Conservation (phyloP, 2,888 invertebrate species). For the Fragum fragum region DNA sequence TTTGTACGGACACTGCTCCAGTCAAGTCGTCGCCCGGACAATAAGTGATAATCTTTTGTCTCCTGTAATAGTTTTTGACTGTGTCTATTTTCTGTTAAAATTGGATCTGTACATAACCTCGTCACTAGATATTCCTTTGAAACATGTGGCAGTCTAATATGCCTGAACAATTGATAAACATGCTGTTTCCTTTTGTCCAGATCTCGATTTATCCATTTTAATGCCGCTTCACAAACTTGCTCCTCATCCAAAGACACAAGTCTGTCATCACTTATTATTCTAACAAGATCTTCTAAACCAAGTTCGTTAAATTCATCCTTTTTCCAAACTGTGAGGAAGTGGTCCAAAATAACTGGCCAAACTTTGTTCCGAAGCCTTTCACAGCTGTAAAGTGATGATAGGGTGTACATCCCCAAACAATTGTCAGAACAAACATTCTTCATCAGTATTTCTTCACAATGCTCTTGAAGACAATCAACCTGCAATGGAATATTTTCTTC, state of each 20-base stretch:
- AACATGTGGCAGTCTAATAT: constrained; percentile 67
- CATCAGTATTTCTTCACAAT: constrained; percentile 65
- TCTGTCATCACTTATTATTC: constrained; percentile 67
- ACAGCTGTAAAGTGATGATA: constrained; percentile 63
- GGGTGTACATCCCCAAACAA: constrained; percentile 63
- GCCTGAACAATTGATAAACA: constrained; percentile 51
- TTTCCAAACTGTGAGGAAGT: constrained; percentile 69
- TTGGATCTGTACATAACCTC: constrained; percentile 44
- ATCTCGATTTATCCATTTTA: constrained; percentile 65
- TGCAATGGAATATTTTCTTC: too few relatives aligned
- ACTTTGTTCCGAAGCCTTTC: constrained; percentile 43
- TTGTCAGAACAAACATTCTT: constrained; percentile 65
- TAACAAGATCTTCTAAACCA: constrained; percentile 61
- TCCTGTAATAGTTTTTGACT: constrained; percentile 62
- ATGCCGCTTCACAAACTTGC: constrained; percentile 69
- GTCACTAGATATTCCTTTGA: constrained; percentile 66
- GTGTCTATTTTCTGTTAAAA: constrained; percentile 49
- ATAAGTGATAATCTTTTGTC: constrained; percentile 67
- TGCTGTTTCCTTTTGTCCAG: constrained; percentile 40
- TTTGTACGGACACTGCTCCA: constrained; percentile 53
- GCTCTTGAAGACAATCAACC: constrained; percentile 66
- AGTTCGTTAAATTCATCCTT: constrained; percentile 60
- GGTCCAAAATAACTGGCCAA: constrained; percentile 66
- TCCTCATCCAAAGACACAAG: constrained; percentile 70
- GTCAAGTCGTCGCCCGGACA: constrained; percentile 66